Conservation (phyloP, 2,797 vertebrate genomes). For the Picus viridis region DNA sequence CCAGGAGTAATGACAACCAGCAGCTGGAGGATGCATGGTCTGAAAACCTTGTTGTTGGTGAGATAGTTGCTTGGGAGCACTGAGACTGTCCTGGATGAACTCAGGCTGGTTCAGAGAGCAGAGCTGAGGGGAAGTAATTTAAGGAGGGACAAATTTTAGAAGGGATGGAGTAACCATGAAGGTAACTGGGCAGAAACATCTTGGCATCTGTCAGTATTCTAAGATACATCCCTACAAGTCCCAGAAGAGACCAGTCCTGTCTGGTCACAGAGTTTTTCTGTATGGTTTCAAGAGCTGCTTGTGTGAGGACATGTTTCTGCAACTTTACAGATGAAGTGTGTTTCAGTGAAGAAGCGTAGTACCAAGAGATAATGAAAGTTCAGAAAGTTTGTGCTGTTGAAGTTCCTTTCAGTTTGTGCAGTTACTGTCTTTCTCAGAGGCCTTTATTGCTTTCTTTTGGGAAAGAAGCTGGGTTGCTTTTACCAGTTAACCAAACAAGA, state of each 20-base stretch:
- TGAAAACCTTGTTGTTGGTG: neutral
- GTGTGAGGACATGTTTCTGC: neutral
- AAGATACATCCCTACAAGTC: neutral
- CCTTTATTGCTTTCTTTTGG: neutral
- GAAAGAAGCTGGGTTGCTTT: neutral
- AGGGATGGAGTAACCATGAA: neutral
- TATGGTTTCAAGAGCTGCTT: neutral
- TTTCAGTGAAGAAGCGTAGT: neutral
- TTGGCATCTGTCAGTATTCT: neutral
- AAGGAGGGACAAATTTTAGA: neutral
- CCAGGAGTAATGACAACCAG: neutral
- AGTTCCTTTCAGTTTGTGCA: conserved; percentile 8
- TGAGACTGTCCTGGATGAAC: neutral
- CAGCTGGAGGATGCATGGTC: neutral
- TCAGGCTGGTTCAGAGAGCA: neutral
- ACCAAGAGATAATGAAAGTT: conserved; percentile 41
- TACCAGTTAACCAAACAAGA: neutral
- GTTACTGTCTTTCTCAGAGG: conserved; percentile 24
- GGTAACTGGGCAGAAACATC: neutral
- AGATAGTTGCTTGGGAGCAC: neutral
- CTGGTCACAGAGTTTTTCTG: neutral
- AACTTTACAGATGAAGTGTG: neutral
- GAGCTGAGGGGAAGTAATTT: neutral
- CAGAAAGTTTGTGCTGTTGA: conserved; percentile 2
- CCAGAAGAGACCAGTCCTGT: neutral